These are phyloP conservation scores for Mycteria americana DNA, from an alignment of 2,797 vertebrate species.

Conservation along the genomic window DNA sequence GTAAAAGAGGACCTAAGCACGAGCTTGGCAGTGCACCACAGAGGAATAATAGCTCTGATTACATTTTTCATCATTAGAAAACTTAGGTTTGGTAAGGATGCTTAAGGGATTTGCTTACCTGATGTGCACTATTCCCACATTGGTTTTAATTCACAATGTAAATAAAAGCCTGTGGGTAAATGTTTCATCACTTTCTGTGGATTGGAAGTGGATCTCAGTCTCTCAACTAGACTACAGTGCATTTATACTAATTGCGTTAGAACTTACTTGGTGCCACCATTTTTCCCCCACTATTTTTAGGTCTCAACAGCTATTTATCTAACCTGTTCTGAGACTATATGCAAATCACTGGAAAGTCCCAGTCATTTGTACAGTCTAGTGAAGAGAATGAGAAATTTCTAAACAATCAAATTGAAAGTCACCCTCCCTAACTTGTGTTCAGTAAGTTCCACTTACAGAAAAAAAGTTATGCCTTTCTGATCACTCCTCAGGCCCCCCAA, in stretches of 20 bases:
- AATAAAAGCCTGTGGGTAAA: background rate
- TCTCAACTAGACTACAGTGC: background rate
- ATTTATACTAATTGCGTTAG: background rate
- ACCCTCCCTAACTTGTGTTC: constrained; percentile 3
- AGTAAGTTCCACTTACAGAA: background rate
- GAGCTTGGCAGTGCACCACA: background rate
- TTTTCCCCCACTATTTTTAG: constrained; percentile 65
- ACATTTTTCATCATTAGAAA: background rate
- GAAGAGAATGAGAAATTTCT: constrained; percentile 44
- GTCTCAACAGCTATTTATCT: constrained; percentile 53
- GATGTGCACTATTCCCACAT: background rate
- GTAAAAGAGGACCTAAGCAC: background rate
- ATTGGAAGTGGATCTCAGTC: background rate
- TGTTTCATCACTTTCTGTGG: background rate
- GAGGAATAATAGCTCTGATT: background rate
- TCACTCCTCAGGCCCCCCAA: background rate
- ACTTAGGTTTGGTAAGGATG: background rate
- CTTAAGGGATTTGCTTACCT: background rate
- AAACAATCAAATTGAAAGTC: constrained; percentile 60
- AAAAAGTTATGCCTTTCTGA: background rate
- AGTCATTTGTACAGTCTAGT: constrained; percentile 53
- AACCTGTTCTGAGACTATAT: constrained; percentile 68
- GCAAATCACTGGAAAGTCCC: constrained; percentile 82
- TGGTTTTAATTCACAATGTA: background rate
- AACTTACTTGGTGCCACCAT: background rate